These are phyloP conservation scores for Bimastos eiseni DNA, from an alignment of 2,888 invertebrate genomes.

Conservation along the genomic window DNA sequence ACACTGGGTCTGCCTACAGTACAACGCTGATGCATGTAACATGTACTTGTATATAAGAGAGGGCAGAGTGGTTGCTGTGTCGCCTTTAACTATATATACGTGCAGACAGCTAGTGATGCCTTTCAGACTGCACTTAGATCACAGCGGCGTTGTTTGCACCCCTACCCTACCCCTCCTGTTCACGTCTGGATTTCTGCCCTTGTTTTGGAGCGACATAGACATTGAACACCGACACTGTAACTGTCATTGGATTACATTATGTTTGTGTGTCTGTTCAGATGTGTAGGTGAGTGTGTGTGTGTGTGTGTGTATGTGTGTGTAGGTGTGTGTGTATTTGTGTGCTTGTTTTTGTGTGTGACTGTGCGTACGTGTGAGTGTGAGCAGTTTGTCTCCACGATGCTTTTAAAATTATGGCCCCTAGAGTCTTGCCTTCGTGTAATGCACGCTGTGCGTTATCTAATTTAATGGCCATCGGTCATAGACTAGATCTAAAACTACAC, in stretches of 20 bases:
- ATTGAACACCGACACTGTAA: not conserved
- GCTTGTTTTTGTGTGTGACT: no score
- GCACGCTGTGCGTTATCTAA: not conserved
- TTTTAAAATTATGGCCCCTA: not conserved
- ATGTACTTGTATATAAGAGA: not conserved
- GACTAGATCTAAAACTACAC: not conserved
- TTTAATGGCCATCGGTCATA: not conserved
- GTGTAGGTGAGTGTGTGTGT: no score
- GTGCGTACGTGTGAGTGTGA: not conserved
- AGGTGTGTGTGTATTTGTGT: no score
- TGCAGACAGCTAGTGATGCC: not conserved
- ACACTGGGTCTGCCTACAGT: not conserved
- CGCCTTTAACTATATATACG: no score
- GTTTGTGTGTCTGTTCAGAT: no score
- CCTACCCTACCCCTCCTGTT: no score
- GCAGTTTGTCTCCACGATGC: not conserved
- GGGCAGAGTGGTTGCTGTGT: not conserved
- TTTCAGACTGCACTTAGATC: not conserved
- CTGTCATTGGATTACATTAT: not conserved
- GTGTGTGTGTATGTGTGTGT: no score
- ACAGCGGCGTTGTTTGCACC: no score
- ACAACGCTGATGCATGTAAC: not conserved
- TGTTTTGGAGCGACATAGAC: not conserved
- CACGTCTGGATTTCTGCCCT: not conserved
- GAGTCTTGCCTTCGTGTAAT: not conserved